Base-by-base conservation (phyloP, 2,797 vertebrate genomes). In the Prionace glauca region DNA sequence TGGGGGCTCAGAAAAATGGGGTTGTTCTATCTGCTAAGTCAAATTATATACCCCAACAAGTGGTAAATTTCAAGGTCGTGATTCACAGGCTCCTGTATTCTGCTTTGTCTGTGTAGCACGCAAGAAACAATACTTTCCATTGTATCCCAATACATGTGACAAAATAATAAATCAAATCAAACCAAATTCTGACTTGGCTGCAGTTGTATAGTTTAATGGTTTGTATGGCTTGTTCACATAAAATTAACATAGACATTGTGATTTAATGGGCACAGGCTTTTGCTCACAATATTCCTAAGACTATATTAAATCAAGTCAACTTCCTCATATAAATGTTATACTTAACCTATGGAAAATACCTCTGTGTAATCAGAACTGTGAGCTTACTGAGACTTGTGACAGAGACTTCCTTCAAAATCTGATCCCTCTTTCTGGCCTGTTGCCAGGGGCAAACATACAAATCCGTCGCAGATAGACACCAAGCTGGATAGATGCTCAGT, bases 221-320 rank as follows among this genome's bases (percentile, higher is more conserved):
- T 87, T 87, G 84, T 32, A 74, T 74, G 29, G 60, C 18, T 90
- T 90, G n/a, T 90, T 62, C n/a, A 62, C 88, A 65, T 91, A n/a
- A 18, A 84, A 41, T 62, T 91, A 65, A 65, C 60, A 65, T 65
- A 32, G 29, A 65, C 20, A 91, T 91, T 91, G 32, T 22, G 88
- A 91, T 91, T 91, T 91, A 62, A 62, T 20, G 29, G 56, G 7
- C 87, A 60, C 26, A 9, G 56, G 60, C 60, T 65, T 62, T n/a
- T n/a, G 88, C 29, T 60, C 20, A 62, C 1, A n/a, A 62, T 91
- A 60, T 2, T 22, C 11, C 8, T 50, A 32, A 62, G 60, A n/a
- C 60, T n/a, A 18, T 62, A 65, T 65, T 91, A n/a, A 91, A 91
- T 91, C 60, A 91, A n/a, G 11, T 29, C 88, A n/a, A 29, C 32